Percentiles rank a stretch among this genome's conserved stretches.
Evolutionary conservation across 2,888 invertebrate species (phyloP).

Genomic region (Meghimatium bilineatum): DNA sequence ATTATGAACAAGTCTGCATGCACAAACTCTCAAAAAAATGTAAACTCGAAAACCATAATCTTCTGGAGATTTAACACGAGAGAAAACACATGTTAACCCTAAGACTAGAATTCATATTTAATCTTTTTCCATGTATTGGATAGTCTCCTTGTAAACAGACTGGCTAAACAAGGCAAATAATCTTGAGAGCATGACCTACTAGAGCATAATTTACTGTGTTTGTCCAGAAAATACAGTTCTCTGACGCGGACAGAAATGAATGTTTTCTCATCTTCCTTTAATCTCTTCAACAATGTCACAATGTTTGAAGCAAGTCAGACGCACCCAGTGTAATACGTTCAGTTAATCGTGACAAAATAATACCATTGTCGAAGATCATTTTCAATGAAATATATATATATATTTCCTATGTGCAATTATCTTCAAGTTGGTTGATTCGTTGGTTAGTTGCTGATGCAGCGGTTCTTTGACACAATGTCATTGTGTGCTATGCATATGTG

Average conservation of each 20-base stretch:
- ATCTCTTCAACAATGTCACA: neutral
- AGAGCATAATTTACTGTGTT: neutral
- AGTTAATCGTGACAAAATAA: no score
- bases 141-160: neutral
- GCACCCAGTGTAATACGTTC: no score
- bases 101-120: conserved; percentile 2
- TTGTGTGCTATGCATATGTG: no score
- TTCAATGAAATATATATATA: no score
- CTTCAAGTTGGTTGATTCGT: no score
- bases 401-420: no score
- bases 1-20: neutral
- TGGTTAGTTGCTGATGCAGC: no score
- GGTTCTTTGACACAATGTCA: no score
- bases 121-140: neutral
- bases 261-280: neutral
- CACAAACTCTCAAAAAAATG: neutral
- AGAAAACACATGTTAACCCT: neutral
- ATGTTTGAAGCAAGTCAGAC: no score
- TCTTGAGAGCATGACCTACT: neutral
- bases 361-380: no score
- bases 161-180: neutral
- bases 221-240: neutral
- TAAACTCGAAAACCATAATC: neutral
- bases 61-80: neutral
- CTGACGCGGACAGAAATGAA: neutral